phyloP scores from a whole-genome alignment of 2,797 vertebrate species.

The Sphenopsis melanotis region DNA sequence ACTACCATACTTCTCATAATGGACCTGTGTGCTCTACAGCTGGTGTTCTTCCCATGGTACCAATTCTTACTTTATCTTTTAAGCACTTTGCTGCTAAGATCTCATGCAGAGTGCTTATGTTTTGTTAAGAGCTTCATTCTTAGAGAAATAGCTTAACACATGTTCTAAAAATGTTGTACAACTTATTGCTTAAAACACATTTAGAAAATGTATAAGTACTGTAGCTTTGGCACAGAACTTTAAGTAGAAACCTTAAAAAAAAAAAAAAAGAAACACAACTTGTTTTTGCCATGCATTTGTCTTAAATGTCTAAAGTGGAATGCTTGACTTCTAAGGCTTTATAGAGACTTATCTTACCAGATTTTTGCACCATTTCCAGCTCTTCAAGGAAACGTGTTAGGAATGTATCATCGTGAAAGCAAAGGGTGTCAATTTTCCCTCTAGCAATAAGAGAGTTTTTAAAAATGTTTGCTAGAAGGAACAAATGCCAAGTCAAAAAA shows the following conservation, averaged over 20 bases:
- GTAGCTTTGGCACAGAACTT: conserved; percentile 78
- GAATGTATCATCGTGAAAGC: conserved; percentile 69
- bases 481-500: conserved; percentile 54
- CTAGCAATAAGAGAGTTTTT: conserved; percentile 60
- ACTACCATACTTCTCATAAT: conserved; percentile 93
- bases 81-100: conserved; percentile 87
- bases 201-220: conserved; percentile 83
- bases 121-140: conserved; percentile 88
- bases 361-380: conserved; percentile 63
- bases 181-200: conserved; percentile 86
- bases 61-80: conserved; percentile 88
- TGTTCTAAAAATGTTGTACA: conserved; percentile 88
- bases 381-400: conserved; percentile 64
- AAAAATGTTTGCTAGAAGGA: conserved; percentile 68
- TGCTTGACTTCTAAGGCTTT: conserved; percentile 64
- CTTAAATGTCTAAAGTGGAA: conserved; percentile 65
- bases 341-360: conserved; percentile 66
- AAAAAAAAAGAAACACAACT: conserved; percentile 13
- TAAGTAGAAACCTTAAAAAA: conserved; percentile 74
- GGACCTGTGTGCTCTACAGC: conserved; percentile 90
- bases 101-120: conserved; percentile 88
- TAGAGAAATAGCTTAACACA: conserved; percentile 88
- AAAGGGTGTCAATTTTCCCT: conserved; percentile 69
- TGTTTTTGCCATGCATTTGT: conserved; percentile 65
- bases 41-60: conserved; percentile 97